Conservation (phyloP, 2,113 vertebrate species). For the Trachemys scripta region DNA sequence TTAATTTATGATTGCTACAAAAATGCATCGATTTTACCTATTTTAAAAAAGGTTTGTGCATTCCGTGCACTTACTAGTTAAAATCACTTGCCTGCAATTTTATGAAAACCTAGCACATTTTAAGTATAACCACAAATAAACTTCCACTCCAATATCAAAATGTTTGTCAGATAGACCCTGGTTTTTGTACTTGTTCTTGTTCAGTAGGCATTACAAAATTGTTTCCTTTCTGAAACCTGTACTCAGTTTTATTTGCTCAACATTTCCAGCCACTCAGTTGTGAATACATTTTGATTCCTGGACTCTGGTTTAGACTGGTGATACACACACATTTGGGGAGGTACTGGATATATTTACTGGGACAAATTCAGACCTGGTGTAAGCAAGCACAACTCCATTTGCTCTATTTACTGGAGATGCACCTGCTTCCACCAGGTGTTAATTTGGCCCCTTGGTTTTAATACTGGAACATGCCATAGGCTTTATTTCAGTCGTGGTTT, state of each 20-base stretch:
- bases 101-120: fast-evolving
- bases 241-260: background rate
- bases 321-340: background rate
- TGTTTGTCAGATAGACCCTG: background rate
- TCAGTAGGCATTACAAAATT: background rate
- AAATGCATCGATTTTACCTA: background rate
- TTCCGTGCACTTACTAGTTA: background rate
- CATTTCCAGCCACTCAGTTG: background rate
- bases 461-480: fast-evolving
- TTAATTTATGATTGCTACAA: background rate
- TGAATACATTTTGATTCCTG: background rate
- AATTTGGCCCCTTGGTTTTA: background rate
- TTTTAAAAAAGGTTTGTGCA: background rate
- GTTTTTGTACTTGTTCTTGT: background rate
- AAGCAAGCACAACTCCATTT: background rate
- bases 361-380: fast-evolving
- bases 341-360: fast-evolving
- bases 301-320: background rate
- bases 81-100: background rate
- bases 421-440: background rate
- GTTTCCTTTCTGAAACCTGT: background rate
- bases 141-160: background rate
- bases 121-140: background rate
- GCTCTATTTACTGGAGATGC: background rate
- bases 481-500: background rate